Base-by-base conservation (phyloP, 2,888 invertebrate species). In the Pegoplata infirma region DNA sequence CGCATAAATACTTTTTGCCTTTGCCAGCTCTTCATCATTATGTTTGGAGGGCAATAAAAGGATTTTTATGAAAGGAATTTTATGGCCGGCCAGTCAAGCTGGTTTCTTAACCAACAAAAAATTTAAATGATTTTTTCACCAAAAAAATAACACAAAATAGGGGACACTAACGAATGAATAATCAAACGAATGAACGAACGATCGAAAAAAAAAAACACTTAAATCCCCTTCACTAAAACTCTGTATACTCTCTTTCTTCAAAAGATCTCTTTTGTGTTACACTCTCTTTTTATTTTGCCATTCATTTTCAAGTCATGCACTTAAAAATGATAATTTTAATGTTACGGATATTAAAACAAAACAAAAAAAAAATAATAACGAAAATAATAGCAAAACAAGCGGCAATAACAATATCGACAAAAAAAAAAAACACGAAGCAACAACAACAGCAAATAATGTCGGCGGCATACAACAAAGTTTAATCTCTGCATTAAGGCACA, bases 401-500 rank as follows among this genome's bases (percentile, higher is more conserved):
- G 12, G 40, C 28, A 17, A 72, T 25, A 56, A 40, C 25, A 51
- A n/a, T n/a, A n/a, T n/a, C n/a, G n/a, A n/a, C n/a, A n/a, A n/a
- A n/a, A n/a, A n/a, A 64, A 56, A 17, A 58, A 36, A 72, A 83
- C 80, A 84, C 28, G 46, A 40, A 49, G 28, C 56, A 56, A 68
- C 53, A 56, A 68, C 53, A 59, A 67, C 25, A 84, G 81, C 87
- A 71, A 61, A 69, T 59, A 67, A 25, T 71, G 77, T 69, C 77
- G 77, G 77, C 77, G 77, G 77, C 67, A 74, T 68, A 67, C 56
- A 88, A 88, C 88, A 88, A 89, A 88, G 86, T 83, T 83, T 83
- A 87, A 88, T 88, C 88, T 87, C 88, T 84, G 88, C 87, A 88
- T 88, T 88, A 87, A 85, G 88, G 88, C 88, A 88, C 88, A 88